Conservation (phyloP, 2,888 invertebrate species). For the Leuctra nigra region DNA sequence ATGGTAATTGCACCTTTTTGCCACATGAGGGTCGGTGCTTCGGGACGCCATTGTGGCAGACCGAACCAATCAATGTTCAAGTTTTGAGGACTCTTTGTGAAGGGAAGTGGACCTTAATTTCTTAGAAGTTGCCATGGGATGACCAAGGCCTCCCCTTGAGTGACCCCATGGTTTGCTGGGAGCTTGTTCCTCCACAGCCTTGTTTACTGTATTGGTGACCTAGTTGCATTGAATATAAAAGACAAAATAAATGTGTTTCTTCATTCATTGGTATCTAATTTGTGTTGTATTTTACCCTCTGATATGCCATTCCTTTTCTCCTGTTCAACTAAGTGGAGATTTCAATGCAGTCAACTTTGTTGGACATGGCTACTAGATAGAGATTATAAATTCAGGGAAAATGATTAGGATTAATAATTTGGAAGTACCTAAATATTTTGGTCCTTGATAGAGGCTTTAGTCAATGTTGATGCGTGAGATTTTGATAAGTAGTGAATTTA, state of each 20-base stretch:
- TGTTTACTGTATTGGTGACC: slow-evolving; percentile 41
- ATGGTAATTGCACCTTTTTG: slow-evolving; percentile 24
- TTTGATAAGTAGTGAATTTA: no score
- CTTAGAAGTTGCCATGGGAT: slow-evolving; percentile 18
- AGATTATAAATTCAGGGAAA: not conserved
- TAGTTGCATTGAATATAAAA: slow-evolving; percentile 51
- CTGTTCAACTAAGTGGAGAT: not conserved
- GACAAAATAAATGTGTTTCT: slow-evolving; percentile 67
- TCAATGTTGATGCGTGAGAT: no score
- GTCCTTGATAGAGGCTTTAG: no score
- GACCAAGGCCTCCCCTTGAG: slow-evolving; percentile 22
- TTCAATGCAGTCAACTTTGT: not conserved
- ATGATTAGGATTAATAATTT: no score
- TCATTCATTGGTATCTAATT: slow-evolving; percentile 22
- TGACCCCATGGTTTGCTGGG: slow-evolving; percentile 24
- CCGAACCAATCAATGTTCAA: slow-evolving; percentile 13
- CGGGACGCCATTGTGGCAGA: slow-evolving; percentile 8
- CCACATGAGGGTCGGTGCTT: slow-evolving; percentile 19
- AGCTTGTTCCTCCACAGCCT: slow-evolving; percentile 30
- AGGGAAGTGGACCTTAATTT: slow-evolving; percentile 17
- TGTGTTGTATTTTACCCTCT: not conserved
- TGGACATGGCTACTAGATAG: not conserved
- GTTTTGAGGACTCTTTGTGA: slow-evolving; percentile 15
- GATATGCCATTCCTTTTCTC: not conserved
- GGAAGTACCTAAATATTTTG: no score